Evolutionary conservation across 2,888 invertebrate genomes (phyloP).

Genomic region (Choristoneura rosaceana): DNA sequence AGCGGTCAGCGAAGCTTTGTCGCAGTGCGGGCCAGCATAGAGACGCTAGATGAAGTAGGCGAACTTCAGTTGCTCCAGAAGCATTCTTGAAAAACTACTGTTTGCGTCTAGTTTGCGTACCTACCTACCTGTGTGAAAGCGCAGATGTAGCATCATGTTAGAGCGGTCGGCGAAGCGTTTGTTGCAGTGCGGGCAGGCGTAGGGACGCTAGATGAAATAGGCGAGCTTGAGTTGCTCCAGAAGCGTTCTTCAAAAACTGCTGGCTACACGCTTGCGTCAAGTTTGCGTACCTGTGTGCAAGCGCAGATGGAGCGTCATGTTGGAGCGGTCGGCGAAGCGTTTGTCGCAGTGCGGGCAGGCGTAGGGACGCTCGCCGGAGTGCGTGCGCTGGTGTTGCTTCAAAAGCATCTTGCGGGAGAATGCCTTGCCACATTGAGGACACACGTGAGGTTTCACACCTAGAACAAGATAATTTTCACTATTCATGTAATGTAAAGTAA

Average conservation of each 20-base stretch:
- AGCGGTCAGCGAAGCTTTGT: too few relatives aligned
- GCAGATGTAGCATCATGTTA: slow-evolving; percentile 93
- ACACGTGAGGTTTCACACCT: slow-evolving; percentile 92
- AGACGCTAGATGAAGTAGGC: slow-evolving; percentile 94
- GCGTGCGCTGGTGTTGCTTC: slow-evolving; percentile 93
- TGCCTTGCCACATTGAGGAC: slow-evolving; percentile 91
- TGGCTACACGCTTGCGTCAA: neutral
- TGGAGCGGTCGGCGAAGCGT: slow-evolving; percentile 93
- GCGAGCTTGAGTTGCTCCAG: slow-evolving; percentile 93
- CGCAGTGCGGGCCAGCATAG: slow-evolving; percentile 92
- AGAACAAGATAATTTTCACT: slow-evolving; percentile 10
- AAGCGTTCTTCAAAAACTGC: slow-evolving; percentile 87
- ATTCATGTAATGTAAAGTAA: too few relatives aligned
- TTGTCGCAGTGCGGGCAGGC: slow-evolving; percentile 92
- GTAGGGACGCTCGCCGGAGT: slow-evolving; percentile 93
- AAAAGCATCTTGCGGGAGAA: slow-evolving; percentile 94
- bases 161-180: slow-evolving; percentile 94
- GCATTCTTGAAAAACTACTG: slow-evolving; percentile 85
- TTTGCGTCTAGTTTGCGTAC: neutral
- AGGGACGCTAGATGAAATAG: slow-evolving; percentile 93
- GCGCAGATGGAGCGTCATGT: slow-evolving; percentile 93
- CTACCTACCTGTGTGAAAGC: slow-evolving; percentile 89
- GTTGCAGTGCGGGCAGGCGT: slow-evolving; percentile 92
- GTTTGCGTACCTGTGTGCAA: slow-evolving; percentile 88
- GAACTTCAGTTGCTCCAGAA: slow-evolving; percentile 92